A percentile compares a stretch with the other conserved stretches of the same genome.
Evolutionary conservation across 2,888 invertebrate genomes (phyloP).

Genomic region (Philereme vetulata): DNA sequence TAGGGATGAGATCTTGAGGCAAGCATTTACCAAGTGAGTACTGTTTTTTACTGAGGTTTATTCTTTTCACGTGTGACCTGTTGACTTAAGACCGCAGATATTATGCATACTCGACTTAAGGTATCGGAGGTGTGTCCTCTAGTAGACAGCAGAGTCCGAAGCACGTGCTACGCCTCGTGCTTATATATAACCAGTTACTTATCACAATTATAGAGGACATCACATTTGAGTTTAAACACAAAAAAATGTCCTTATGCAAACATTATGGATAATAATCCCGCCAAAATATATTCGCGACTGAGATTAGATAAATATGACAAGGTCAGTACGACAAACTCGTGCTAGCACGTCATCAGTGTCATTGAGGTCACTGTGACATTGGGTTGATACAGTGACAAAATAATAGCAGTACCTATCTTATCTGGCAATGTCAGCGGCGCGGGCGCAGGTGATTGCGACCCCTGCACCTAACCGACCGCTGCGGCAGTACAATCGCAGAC

Average conservation of each 20-base stretch:
- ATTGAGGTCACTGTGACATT: conserved; percentile 84
- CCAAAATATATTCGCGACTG: conserved; percentile 69
- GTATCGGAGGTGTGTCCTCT: background rate
- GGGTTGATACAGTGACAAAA: conserved; percentile 79
- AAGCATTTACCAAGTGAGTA: too few species aligned
- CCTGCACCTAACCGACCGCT: conserved; percentile 53
- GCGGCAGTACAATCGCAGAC: background rate
- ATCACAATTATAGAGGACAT: conserved; percentile 17
- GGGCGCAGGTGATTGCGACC: conserved; percentile 78
- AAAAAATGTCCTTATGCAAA: conserved; percentile 21
- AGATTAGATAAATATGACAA: conserved; percentile 82
- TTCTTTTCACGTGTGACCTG: too few species aligned
- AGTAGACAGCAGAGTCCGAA: background rate
- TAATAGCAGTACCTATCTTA: conserved; percentile 76
- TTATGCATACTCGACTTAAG: too few species aligned
- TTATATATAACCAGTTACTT: conserved; percentile 3
- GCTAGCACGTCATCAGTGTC: conserved; percentile 77
- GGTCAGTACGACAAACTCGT: conserved; percentile 70
- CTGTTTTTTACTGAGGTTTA: too few species aligned
- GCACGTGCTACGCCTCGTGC: conserved; percentile 18
- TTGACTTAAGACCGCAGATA: too few species aligned
- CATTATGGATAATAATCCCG: conserved; percentile 53
- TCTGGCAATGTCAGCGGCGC: conserved; percentile 79
- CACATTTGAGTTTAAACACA: conserved; percentile 5
- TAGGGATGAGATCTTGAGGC: too few species aligned